Evolutionary conservation across 2,113 vertebrate genomes (phyloP).

Genomic region (Hemicordylus capensis): DNA sequence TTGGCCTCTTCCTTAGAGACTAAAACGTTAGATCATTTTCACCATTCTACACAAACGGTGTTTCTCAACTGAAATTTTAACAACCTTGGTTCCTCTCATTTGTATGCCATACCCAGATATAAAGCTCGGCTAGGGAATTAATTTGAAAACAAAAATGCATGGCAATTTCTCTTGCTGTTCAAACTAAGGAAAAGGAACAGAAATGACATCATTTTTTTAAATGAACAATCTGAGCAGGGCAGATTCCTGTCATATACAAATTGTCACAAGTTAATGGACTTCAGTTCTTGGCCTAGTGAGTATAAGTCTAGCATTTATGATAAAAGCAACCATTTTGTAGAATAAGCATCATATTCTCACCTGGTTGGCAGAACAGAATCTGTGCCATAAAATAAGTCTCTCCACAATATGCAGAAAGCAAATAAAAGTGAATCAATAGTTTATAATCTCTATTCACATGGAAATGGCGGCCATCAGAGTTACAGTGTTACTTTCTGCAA

Average conservation of each 20-base stretch:
- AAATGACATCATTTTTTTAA: conserved; percentile 31
- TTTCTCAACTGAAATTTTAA: conserved; percentile 35
- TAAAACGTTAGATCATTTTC: background rate
- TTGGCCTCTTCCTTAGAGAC: conserved; percentile 11
- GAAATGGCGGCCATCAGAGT: too few relatives aligned
- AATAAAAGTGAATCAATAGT: conserved; percentile 25
- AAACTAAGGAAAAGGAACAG: conserved; percentile 58
- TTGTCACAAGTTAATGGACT: background rate
- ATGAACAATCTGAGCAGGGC: conserved; percentile 35
- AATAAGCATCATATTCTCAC: background rate
- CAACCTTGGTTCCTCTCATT: conserved; percentile 52
- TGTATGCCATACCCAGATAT: background rate
- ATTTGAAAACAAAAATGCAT: conserved; percentile 37
- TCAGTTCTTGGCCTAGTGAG: background rate
- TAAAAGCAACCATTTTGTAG: background rate
- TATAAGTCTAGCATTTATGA: conserved; percentile 1
- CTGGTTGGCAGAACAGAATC: background rate
- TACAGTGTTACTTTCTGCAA: too few relatives aligned
- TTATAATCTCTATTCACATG: background rate
- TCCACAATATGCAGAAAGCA: background rate
- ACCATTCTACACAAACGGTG: background rate
- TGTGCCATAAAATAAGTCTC: background rate
- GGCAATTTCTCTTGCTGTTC: conserved; percentile 46
- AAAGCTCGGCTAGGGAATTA: conserved; percentile 27
- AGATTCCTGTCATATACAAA: conserved; percentile 11